A percentile compares a stretch with the other conserved stretches of the same genome.
Evolutionary conservation across 1,140 invertebrate species (phyloP).

Genomic region (Euura lappo): DNA sequence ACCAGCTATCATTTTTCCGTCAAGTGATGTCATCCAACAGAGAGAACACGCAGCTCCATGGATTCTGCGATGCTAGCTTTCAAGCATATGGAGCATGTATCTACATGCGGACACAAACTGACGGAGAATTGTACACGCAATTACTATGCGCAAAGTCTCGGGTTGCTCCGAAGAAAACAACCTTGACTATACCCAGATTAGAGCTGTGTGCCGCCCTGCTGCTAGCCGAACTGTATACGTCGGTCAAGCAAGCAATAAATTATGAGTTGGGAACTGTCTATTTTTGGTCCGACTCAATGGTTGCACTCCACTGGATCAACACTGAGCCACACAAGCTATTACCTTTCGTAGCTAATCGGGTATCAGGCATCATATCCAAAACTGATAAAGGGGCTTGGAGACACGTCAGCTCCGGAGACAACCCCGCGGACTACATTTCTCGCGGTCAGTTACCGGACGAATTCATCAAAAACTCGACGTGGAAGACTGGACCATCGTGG

Average conservation of each 20-base stretch:
- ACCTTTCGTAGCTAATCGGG: conserved; percentile 53
- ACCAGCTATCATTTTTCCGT: conserved; percentile 13
- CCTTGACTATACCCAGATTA: conserved; percentile 36
- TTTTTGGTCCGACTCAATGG: conserved; percentile 53
- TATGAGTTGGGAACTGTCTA: conserved; percentile 30
- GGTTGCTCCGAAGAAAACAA: conserved; percentile 25
- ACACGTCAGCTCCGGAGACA: conserved; percentile 33
- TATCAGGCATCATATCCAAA: conserved; percentile 37
- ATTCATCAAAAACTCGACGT: conserved; percentile 16
- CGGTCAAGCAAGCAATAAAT: conserved; percentile 20
- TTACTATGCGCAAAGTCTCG: conserved; percentile 32
- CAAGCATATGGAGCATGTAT: conserved; percentile 44
- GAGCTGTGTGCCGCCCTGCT: conserved; percentile 46
- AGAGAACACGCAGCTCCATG: conserved; percentile 34
- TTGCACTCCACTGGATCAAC: conserved; percentile 48
- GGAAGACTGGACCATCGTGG: conserved; percentile 35
- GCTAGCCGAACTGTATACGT: conserved; percentile 28
- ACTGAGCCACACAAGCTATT: conserved; percentile 39
- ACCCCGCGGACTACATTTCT: conserved; percentile 46
- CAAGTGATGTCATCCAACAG: neutral
- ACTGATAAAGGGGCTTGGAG: conserved; percentile 30
- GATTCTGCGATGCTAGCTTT: conserved; percentile 48
- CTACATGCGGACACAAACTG: conserved; percentile 29
- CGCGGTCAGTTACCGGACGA: conserved; percentile 31
- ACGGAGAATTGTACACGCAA: conserved; percentile 14